Evolutionary conservation across 1,140 invertebrate genomes (phyloP).

Genomic region (Penaeus indicus): DNA sequence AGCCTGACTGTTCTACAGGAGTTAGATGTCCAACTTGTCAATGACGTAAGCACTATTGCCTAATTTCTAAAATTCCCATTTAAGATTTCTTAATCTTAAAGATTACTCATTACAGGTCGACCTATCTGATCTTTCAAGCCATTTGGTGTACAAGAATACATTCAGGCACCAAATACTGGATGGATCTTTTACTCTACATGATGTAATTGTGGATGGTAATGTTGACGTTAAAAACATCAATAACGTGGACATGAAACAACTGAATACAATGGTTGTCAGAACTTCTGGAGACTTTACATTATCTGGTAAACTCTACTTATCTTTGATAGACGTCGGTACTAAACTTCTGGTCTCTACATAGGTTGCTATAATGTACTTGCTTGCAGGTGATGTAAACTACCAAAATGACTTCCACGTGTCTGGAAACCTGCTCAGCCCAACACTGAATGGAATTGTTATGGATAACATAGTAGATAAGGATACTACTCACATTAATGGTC

Average conservation of each 20-base stretch:
- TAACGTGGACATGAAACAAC: background rate
- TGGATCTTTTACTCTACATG: background rate
- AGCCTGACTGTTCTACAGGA: background rate
- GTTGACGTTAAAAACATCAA: slow-evolving; percentile 12
- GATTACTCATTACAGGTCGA: background rate
- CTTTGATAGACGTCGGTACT: too few species aligned
- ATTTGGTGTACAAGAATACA: background rate
- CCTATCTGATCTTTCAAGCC: background rate
- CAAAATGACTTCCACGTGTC: background rate
- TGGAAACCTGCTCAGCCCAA: background rate
- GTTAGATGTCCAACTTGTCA: background rate
- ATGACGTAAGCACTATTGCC: background rate
- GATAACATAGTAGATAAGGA: slow-evolving; percentile 9
- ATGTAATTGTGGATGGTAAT: slow-evolving; percentile 34
- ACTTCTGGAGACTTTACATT: slow-evolving; percentile 18
- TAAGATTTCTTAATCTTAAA: too few species aligned
- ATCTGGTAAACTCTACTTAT: too few species aligned
- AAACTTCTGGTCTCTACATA: too few species aligned
- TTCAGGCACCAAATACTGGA: background rate
- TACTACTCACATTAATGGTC: background rate
- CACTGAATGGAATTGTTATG: slow-evolving; percentile 22
- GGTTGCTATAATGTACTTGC: too few species aligned
- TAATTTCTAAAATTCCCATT: background rate
- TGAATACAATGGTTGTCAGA: slow-evolving; percentile 26
- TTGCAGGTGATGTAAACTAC: slow-evolving; percentile 27